Conservation (phyloP, 2,113 vertebrate genomes). For the Chionomys nivalis region DNA sequence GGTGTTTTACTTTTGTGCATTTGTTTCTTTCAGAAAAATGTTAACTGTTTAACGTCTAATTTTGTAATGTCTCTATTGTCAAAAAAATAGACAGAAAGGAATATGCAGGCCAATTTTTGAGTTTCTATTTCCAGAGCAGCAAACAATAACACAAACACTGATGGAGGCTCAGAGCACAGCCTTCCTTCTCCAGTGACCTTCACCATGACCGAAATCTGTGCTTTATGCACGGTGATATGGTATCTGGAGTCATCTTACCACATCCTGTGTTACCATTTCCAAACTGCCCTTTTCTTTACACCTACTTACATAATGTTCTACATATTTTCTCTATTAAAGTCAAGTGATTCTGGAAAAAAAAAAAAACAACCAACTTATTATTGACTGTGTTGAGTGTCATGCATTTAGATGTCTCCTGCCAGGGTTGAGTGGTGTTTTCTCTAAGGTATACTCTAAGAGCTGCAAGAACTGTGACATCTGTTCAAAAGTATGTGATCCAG, state of each 20-base stretch:
- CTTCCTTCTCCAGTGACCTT: background rate
- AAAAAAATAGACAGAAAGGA: background rate
- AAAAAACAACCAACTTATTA: background rate
- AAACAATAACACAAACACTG: background rate
- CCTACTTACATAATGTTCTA: background rate
- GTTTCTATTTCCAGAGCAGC: background rate
- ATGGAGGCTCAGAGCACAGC: background rate
- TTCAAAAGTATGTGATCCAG: background rate
- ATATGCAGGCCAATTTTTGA: background rate
- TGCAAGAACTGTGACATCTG: background rate
- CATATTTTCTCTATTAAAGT: background rate
- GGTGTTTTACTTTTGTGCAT: background rate
- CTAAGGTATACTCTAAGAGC: background rate
- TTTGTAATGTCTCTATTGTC: background rate
- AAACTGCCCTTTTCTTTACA: background rate
- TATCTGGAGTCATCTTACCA: background rate
- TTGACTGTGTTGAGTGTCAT: background rate
- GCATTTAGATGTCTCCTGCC: background rate
- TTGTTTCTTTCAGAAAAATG: background rate
- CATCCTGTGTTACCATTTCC: background rate
- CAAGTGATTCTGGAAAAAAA: background rate
- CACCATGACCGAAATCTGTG: background rate
- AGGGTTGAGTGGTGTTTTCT: background rate
- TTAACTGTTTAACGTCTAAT: background rate
- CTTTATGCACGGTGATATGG: background rate